A percentile compares a stretch with the other conserved stretches of the same genome.
Evolutionary conservation across 2,113 vertebrate genomes (phyloP).

Genomic region (Gadus chalcogrammus): DNA sequence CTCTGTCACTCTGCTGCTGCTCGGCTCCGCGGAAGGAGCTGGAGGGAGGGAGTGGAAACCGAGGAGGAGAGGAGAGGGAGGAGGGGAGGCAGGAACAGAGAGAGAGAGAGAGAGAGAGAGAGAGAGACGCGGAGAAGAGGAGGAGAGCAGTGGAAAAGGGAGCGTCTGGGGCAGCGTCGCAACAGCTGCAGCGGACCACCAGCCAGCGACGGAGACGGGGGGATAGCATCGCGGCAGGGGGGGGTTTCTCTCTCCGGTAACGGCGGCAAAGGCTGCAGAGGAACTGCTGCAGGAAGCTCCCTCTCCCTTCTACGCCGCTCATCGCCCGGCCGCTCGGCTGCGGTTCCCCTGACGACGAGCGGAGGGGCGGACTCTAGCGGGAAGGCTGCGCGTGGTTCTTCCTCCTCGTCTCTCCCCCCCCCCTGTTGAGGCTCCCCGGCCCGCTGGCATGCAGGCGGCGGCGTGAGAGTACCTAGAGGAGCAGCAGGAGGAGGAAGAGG

Average conservation of each 20-base stretch:
- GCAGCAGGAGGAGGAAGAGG: constrained; percentile 73
- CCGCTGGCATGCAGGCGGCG: constrained; percentile 79
- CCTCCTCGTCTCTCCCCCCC: constrained; percentile 38
- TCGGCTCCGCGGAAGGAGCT: constrained; percentile 67
- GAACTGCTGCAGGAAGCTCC: background rate
- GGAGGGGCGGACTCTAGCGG: no score
- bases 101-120: constrained; percentile 61
- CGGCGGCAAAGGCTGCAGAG: background rate
- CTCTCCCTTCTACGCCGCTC: background rate
- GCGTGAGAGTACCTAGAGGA: constrained; percentile 78
- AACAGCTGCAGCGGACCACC: constrained; percentile 72
- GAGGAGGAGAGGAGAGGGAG: constrained; percentile 47
- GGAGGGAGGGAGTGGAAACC: constrained; percentile 55
- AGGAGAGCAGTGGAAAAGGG: no score
- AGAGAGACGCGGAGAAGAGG: no score
- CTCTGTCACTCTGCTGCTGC: constrained; percentile 78
- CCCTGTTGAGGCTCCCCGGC: constrained; percentile 66
- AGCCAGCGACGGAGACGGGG: constrained; percentile 50
- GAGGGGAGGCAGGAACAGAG: constrained; percentile 9
- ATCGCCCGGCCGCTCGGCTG: no score
- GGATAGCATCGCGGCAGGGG: constrained; percentile 34
- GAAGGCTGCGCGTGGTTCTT: constrained; percentile 3
- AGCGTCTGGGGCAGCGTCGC: constrained; percentile 59
- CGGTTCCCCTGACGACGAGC: no score
- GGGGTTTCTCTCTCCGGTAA: constrained; percentile 40